Base-by-base conservation (phyloP, 2,797 vertebrate genomes). In the Cossypha niveicapilla region DNA sequence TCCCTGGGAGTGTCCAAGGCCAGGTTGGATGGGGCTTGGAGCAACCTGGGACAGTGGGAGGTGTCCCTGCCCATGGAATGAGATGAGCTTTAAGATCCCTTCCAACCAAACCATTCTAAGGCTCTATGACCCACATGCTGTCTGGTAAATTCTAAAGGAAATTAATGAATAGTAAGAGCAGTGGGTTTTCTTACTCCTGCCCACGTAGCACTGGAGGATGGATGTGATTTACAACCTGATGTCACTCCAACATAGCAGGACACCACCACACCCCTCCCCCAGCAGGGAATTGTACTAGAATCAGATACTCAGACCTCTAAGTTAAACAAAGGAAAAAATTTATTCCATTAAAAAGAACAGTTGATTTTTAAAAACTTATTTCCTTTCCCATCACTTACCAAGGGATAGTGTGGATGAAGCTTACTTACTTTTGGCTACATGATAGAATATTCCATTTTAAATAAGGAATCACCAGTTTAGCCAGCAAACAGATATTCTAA, bases 271-370 rank as follows among this genome's bases (percentile, higher is more conserved):
- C 0, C n/a, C 13, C 14, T 56, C 22, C 42, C 56, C 10, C 19
- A 42, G 23, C 0, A 41, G 8, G 25, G 8, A 42, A 56, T 32
- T 42, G 8, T 14, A 15, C 48, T 57, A 24, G 2, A 92, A 82
- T 85, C 74, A 95, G 37, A 76, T 87, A 63, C 44, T 93, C 51
- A 67, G 21, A 76, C 48, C 41, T 73, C 61, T 10, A 76, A 56
- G 34, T 86, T 53, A 77, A 57, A 67, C 13, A 70, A 86, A 62
- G 37, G 17, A 63, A 71, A 53, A 48, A 8, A 17, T 95, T 96
- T 97, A 95, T 97, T 97, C 42, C 23, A 23, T 91, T 25, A 73
- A 92, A 88, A 82, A 76, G 11, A 92, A 72, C 25, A 72, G 12
- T 54, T 71, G 8, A 8, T 44, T 68, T 83, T 19, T n/a, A 87